These are phyloP conservation scores for Sarcophaga peregrina DNA, from an alignment of 1,140 invertebrate genomes.

Conservation along the genomic window DNA sequence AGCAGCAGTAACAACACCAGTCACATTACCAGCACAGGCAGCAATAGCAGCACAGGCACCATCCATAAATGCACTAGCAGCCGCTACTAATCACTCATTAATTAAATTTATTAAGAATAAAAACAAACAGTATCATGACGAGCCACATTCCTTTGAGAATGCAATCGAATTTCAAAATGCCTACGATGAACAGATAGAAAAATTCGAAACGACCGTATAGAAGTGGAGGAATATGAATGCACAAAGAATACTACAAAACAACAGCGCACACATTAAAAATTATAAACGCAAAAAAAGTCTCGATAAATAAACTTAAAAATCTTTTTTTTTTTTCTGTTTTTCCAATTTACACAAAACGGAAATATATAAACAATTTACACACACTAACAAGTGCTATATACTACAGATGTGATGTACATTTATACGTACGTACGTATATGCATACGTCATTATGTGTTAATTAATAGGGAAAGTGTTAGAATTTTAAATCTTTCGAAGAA, in stretches of 20 bases:
- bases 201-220: constrained; percentile 38
- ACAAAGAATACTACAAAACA: not conserved
- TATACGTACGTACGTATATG: not conserved
- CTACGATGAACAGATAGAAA: constrained; percentile 37
- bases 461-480: constrained; percentile 15
- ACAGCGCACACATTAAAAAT: not conserved
- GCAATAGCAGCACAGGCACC: constrained; percentile 46
- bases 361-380: not conserved
- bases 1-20: not conserved
- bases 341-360: not conserved
- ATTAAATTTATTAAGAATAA: constrained; percentile 23
- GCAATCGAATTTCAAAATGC: constrained; percentile 48
- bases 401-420: not conserved
- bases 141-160: constrained; percentile 49
- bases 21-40: not conserved
- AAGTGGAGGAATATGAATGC: constrained; percentile 19
- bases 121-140: constrained; percentile 49
- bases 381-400: not conserved
- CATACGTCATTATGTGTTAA: not conserved
- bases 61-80: constrained; percentile 22
- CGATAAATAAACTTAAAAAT: not conserved
- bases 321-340: too few relatives aligned
- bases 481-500: not conserved
- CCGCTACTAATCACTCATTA: constrained; percentile 46
- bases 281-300: constrained; percentile 17